These are phyloP conservation scores for Oppia nitens DNA, from an alignment of 1,140 invertebrate genomes.

Conservation along the genomic window DNA sequence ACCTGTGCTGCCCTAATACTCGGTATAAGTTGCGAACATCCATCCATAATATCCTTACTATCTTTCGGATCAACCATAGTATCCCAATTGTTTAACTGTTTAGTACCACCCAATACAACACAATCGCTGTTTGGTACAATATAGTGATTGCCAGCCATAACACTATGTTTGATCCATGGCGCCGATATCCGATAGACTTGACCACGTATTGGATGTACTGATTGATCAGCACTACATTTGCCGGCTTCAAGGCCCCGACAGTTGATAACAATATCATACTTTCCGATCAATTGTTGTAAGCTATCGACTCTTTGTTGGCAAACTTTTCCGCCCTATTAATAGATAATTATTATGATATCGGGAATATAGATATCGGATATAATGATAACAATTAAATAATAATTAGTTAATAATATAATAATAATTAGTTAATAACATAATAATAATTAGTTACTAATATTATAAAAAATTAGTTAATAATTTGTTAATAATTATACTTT, in stretches of 20 bases:
- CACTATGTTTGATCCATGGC: conserved; percentile 39
- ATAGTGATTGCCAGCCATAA: conserved; percentile 36
- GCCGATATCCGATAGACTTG: conserved; percentile 46
- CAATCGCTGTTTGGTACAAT: conserved; percentile 50
- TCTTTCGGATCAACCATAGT: conserved; percentile 28
- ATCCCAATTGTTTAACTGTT: conserved; percentile 46
- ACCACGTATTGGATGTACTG: conserved; percentile 44
- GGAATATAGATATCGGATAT: too few species aligned
- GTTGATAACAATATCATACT: conserved; percentile 50
- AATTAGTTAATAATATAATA: too few species aligned
- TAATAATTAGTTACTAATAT: too few species aligned
- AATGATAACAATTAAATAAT: too few species aligned
- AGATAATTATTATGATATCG: not conserved
- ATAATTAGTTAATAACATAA: too few species aligned
- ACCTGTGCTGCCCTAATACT: conserved; percentile 39
- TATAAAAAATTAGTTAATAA: too few species aligned
- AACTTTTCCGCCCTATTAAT: conserved; percentile 32
- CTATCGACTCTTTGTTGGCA: conserved; percentile 34
- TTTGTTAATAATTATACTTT: too few species aligned
- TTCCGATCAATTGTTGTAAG: conserved; percentile 19
- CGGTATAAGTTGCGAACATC: conserved; percentile 42
- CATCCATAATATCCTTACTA: conserved; percentile 43
- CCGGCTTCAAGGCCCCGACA: conserved; percentile 47
- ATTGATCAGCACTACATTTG: conserved; percentile 37
- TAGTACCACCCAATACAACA: conserved; percentile 53